Evolutionary conservation across 2,888 invertebrate species (phyloP).

Genomic region (Lithophane semibrunnea): DNA sequence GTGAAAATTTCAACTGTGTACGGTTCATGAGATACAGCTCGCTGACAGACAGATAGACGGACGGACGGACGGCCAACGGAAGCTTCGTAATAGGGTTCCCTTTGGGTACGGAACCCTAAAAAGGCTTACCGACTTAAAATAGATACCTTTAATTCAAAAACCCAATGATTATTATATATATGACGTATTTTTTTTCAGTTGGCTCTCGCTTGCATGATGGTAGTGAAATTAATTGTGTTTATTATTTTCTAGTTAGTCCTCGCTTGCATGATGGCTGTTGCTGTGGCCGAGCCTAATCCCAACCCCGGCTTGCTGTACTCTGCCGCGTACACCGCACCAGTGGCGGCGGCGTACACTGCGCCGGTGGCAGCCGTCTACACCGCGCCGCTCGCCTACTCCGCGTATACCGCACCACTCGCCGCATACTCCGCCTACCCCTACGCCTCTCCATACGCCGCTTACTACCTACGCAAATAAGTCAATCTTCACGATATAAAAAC

Average conservation of each 20-base stretch:
- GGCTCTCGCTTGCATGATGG: constrained; percentile 80
- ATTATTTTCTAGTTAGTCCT: constrained; percentile 77
- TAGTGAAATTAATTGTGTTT: constrained; percentile 48
- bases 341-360: constrained; percentile 84
- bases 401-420: constrained; percentile 72
- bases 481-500: not conserved
- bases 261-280: constrained; percentile 79
- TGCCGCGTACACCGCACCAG: constrained; percentile 76
- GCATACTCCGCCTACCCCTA: constrained; percentile 76
- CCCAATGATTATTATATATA: too few species aligned
- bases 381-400: constrained; percentile 74
- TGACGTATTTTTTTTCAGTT: constrained; percentile 73
- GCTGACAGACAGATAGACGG: too few species aligned
- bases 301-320: constrained; percentile 73
- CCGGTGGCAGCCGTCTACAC: constrained; percentile 84
- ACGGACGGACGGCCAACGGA: too few species aligned
- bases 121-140: not conserved
- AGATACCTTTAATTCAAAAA: not conserved
- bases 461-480: constrained; percentile 61
- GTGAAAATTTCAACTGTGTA: too few species aligned
- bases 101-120: not conserved
- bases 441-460: constrained; percentile 65
- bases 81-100: too few species aligned
- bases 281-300: constrained; percentile 59
- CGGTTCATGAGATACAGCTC: too few species aligned